phyloP scores from a whole-genome alignment of 2,797 vertebrate genomes.

The Notamacropus eugenii region DNA sequence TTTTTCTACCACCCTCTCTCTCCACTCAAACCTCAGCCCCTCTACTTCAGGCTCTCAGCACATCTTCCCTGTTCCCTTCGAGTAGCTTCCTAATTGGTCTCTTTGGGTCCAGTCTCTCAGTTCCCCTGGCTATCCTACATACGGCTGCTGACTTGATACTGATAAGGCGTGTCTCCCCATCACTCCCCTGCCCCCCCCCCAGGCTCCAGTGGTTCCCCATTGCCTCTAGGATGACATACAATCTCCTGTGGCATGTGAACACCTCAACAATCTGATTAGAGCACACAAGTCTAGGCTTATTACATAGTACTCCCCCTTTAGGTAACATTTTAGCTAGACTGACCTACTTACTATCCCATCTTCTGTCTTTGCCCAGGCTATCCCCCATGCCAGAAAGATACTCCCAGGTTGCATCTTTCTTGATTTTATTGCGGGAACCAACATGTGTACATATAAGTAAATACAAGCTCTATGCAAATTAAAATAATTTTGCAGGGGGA shows the following conservation, averaged over 20 bases:
- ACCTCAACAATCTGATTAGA: neutral
- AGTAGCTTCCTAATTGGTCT: neutral
- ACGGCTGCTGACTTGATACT: neutral
- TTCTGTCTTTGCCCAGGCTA: neutral
- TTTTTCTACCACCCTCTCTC: neutral
- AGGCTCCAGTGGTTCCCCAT: neutral
- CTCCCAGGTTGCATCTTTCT: neutral
- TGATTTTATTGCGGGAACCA: neutral
- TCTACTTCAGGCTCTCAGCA: neutral
- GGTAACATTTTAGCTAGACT: neutral
- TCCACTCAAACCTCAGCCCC: neutral
- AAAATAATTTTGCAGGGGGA: too few species aligned
- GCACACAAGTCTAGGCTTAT: neutral
- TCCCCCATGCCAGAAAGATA: neutral
- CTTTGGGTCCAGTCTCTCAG: neutral
- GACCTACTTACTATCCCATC: neutral
- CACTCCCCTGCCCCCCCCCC: neutral
- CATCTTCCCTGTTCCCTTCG: neutral
- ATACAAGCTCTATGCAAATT: too few species aligned
- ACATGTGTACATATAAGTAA: too few species aligned
- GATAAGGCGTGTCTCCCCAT: neutral
- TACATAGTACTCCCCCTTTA: neutral
- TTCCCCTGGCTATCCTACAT: neutral
- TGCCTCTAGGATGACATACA: neutral
- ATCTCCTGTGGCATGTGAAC: neutral